phyloP scores from a whole-genome alignment of 2,888 invertebrate genomes.

The Listrodromus nycthemerus region DNA sequence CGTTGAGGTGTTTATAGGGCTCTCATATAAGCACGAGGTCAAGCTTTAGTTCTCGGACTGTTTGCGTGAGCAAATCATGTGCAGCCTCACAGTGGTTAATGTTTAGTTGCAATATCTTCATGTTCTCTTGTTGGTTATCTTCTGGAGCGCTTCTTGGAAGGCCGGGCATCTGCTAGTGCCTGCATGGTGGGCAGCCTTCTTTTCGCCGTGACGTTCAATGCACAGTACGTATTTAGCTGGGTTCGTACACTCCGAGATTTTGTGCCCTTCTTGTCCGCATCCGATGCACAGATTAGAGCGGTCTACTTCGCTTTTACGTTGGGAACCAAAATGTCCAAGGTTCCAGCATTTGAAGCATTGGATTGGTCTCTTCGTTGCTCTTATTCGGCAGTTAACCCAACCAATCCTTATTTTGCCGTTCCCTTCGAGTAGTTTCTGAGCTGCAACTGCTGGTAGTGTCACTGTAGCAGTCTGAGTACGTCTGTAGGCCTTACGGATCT shows the following conservation, averaged over 20 bases:
- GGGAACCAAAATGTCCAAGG: slow-evolving; percentile 48
- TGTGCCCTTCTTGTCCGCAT: slow-evolving; percentile 62
- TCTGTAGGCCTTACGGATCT: too few species aligned
- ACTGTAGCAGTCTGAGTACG: slow-evolving; percentile 27
- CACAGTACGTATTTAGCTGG: too few species aligned
- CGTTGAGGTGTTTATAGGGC: neutral
- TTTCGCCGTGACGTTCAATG: too few species aligned
- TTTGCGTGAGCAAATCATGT: slow-evolving; percentile 63
- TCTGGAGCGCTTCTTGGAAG: too few species aligned
- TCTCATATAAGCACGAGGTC: slow-evolving; percentile 1
- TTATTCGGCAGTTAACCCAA: slow-evolving; percentile 63
- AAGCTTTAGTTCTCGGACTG: neutral
- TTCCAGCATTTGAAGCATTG: slow-evolving; percentile 64
- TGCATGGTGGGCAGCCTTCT: too few species aligned
- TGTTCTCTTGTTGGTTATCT: slow-evolving; percentile 25
- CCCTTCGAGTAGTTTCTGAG: slow-evolving; percentile 7
- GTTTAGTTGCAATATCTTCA: slow-evolving; percentile 68
- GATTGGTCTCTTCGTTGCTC: slow-evolving; percentile 25
- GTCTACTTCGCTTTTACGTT: slow-evolving; percentile 47
- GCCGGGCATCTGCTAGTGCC: too few species aligned
- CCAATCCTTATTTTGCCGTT: slow-evolving; percentile 48
- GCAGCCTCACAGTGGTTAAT: slow-evolving; percentile 69
- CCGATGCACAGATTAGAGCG: slow-evolving; percentile 43
- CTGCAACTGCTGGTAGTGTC: neutral
- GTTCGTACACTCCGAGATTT: slow-evolving; percentile 51